Conservation (phyloP, 1,140 invertebrate genomes). For the Meloidogyne exigua region DNA sequence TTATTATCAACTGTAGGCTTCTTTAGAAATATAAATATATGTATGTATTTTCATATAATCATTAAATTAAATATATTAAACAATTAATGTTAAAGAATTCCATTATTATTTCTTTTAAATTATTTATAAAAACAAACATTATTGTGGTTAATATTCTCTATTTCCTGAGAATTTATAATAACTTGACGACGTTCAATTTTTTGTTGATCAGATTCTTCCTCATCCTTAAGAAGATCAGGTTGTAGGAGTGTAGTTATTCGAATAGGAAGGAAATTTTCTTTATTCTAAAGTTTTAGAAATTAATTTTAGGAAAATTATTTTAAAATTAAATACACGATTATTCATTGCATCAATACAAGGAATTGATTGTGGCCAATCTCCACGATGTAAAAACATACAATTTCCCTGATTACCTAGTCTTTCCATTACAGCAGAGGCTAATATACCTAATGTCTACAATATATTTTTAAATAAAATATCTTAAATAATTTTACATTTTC, state of each 20-base stretch:
- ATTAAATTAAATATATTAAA: no score
- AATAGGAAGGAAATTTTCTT: slow-evolving; percentile 26
- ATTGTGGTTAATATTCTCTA: neutral
- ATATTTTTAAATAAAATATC: no score
- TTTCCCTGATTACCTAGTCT: slow-evolving; percentile 26
- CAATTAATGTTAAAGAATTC: no score
- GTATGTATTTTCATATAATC: no score
- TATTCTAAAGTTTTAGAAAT: slow-evolving; percentile 23
- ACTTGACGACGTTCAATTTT: neutral
- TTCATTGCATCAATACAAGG: slow-evolving; percentile 39
- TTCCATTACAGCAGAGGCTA: slow-evolving; percentile 37
- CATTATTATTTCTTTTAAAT: no score
- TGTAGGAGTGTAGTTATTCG: slow-evolving; percentile 38
- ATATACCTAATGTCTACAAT: slow-evolving; percentile 25
- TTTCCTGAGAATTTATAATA: neutral
- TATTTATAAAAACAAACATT: neutral
- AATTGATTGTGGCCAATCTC: slow-evolving; percentile 40
- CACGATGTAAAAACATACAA: slow-evolving; percentile 31
- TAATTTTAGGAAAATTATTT: slow-evolving; percentile 15
- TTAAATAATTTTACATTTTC: slow-evolving; percentile 27
- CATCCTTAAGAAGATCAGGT: neutral
- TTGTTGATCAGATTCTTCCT: slow-evolving; percentile 1
- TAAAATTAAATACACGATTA: neutral
- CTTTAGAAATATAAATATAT: no score
- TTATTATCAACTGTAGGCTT: neutral